A percentile compares a stretch with the other conserved stretches of the same genome.
Conservation (phyloP, 1,140 invertebrate genomes). For the Globodera ellingtonae region DNA sequence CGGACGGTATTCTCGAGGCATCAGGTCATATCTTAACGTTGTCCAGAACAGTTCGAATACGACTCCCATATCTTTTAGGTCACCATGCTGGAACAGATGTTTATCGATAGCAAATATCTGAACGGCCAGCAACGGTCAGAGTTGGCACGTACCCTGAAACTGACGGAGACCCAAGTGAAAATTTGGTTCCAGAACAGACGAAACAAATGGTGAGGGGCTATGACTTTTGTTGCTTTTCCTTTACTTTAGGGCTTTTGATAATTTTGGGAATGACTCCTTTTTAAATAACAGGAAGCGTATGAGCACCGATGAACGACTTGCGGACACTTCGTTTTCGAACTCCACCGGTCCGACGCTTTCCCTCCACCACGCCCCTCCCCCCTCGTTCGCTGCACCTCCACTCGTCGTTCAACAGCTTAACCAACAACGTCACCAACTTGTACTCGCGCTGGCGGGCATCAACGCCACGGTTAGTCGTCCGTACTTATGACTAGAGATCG, state of each 20-base stretch:
- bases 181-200: conserved; percentile 94
- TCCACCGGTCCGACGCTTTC: neutral
- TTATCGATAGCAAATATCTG: conserved; percentile 1
- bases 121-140: conserved; percentile 15
- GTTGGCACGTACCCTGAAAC: neutral
- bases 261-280: neutral
- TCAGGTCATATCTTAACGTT: neutral
- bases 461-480: neutral
- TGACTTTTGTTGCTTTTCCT: neutral
- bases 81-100: conserved; percentile 1
- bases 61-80: neutral
- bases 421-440: neutral
- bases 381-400: neutral
- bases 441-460: neutral
- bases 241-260: neutral
- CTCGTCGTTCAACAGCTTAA: neutral
- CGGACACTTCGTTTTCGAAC: neutral
- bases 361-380: neutral
- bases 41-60: neutral
- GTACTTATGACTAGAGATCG: too few species aligned
- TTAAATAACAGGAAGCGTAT: neutral
- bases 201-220: conserved; percentile 80
- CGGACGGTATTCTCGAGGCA: conserved; percentile 23
- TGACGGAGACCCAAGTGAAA: conserved; percentile 66
- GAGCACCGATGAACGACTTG: neutral